These are phyloP conservation scores for Zapornia atra DNA, from an alignment of 2,113 vertebrate genomes.

Conservation along the genomic window DNA sequence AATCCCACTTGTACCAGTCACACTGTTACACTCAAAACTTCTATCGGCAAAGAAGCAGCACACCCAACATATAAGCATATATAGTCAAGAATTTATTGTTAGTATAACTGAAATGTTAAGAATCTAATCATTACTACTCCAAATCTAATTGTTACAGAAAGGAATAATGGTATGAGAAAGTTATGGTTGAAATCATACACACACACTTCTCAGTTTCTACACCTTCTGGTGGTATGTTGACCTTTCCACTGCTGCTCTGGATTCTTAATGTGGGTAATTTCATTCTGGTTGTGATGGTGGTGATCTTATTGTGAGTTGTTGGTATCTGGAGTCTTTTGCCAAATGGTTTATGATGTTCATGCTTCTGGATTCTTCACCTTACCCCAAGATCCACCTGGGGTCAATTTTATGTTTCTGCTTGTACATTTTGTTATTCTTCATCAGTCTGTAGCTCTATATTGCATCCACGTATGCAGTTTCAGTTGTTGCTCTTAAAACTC, in stretches of 20 bases:
- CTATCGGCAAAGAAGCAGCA: background rate
- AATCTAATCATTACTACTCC: background rate
- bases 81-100: background rate
- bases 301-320: background rate
- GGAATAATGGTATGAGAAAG: background rate
- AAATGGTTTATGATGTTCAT: background rate
- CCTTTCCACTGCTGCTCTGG: background rate
- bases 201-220: background rate
- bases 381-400: background rate
- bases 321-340: background rate
- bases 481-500: background rate
- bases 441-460: background rate
- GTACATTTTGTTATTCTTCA: background rate
- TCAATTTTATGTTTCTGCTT: background rate
- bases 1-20: conserved; percentile 4
- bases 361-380: background rate
- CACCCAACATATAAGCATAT: background rate
- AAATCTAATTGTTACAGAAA: background rate
- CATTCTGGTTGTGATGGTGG: background rate
- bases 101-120: background rate
- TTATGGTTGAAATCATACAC: background rate
- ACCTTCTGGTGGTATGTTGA: background rate
- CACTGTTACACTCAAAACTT: background rate
- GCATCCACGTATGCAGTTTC: background rate
- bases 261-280: background rate